Conservation (phyloP, 2,113 vertebrate genomes). For the Vireo altiloquus region DNA sequence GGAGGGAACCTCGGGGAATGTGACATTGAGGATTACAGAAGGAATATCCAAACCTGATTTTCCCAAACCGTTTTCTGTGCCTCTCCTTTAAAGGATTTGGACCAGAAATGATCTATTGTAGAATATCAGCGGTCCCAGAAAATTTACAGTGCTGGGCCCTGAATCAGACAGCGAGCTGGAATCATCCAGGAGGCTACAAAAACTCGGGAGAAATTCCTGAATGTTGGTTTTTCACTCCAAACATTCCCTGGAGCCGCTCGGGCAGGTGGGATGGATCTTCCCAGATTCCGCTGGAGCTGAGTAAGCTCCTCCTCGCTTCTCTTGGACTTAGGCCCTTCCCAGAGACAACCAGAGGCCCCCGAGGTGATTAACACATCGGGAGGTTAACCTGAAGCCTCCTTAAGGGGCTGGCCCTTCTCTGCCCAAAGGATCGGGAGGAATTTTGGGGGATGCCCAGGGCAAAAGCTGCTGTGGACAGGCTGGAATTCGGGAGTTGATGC, state of each 20-base stretch:
- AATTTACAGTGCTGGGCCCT: background rate
- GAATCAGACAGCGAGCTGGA: background rate
- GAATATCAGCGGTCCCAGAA: background rate
- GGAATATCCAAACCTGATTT: background rate
- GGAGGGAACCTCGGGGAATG: fast-evolving
- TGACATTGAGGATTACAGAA: fast-evolving
- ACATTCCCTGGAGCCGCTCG: background rate
- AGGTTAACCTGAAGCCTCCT: background rate
- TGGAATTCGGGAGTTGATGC: background rate
- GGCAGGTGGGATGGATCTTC: background rate
- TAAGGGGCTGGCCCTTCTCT: background rate
- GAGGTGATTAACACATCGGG: background rate
- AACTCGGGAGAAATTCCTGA: background rate
- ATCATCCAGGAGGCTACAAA: fast-evolving
- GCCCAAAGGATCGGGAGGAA: background rate
- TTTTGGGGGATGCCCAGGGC: background rate
- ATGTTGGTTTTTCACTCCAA: background rate
- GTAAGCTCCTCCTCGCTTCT: background rate
- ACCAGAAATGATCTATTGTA: background rate
- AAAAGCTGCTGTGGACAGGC: fast-evolving
- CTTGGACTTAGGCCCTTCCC: background rate
- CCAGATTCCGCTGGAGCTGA: background rate
- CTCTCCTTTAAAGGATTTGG: background rate
- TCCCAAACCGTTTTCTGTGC: background rate
- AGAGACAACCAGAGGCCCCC: background rate